Evolutionary conservation across 2,113 vertebrate genomes (phyloP).

Genomic region (Tupaia chinensis): DNA sequence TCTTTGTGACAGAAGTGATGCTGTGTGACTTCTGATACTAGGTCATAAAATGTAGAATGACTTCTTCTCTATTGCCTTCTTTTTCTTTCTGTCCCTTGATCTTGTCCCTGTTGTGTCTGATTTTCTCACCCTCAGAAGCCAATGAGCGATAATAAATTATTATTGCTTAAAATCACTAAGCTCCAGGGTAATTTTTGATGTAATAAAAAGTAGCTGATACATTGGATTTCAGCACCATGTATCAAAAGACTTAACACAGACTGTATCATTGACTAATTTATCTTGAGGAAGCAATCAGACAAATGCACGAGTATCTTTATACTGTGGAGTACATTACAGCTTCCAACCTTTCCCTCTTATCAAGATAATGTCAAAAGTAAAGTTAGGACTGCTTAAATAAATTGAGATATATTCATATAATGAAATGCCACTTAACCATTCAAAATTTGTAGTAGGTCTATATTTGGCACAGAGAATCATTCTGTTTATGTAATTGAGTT

Average conservation of each 20-base stretch:
- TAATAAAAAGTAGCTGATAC: background rate
- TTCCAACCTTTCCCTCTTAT: background rate
- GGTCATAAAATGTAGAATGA: background rate
- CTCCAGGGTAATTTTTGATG: background rate
- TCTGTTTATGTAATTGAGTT: background rate
- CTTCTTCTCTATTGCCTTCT: background rate
- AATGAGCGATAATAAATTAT: background rate
- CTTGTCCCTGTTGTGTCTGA: background rate
- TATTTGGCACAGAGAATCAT: background rate
- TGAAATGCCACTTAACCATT: background rate
- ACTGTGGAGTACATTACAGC: background rate
- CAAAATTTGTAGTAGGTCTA: background rate
- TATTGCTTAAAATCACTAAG: background rate
- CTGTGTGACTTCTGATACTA: background rate
- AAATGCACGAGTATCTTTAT: background rate
- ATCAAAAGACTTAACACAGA: background rate
- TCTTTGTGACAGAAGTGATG: background rate
- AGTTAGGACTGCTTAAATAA: background rate
- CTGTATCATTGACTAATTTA: background rate
- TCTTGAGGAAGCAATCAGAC: background rate
- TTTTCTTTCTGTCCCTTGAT: background rate
- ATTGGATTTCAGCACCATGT: background rate
- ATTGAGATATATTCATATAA: background rate
- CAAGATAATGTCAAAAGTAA: background rate
- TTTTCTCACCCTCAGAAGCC: constrained; percentile 1